Conservation (phyloP, 2,888 invertebrate genomes). For the Isoperla grammatica region DNA sequence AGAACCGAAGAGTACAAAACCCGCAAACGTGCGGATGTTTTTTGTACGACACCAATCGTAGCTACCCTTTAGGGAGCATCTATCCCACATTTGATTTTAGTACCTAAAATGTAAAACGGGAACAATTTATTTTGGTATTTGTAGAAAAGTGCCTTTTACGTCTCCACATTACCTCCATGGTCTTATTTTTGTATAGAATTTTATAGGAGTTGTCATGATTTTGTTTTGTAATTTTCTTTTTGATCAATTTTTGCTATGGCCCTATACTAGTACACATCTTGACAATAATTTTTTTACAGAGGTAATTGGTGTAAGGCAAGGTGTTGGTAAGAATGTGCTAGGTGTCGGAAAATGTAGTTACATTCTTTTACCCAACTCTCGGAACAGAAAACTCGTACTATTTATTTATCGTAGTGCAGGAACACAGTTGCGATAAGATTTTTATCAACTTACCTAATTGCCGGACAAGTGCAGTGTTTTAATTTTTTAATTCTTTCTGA, state of each 20-base stretch:
- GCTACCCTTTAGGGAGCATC: constrained; percentile 17
- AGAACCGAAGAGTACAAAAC: constrained; percentile 18
- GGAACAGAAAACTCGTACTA: background rate
- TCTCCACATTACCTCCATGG: background rate
- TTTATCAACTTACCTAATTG: constrained; percentile 3
- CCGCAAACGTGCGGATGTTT: constrained; percentile 14
- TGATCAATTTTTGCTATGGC: background rate
- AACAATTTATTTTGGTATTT: constrained; percentile 24
- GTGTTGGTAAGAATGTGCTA: constrained; percentile 5
- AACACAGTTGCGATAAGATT: background rate
- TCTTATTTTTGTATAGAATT: constrained; percentile 14
- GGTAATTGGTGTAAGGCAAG: constrained; percentile 7
- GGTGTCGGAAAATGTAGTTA: constrained; percentile 7
- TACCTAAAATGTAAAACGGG: constrained; percentile 17
- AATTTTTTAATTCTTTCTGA: constrained; percentile 6
- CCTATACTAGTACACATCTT: constrained; percentile 20
- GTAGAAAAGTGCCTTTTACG: constrained; percentile 26
- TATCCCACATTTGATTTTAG: constrained; percentile 6
- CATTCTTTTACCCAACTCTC: constrained; percentile 8
- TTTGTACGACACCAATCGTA: constrained; percentile 8
- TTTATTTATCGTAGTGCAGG: constrained; percentile 17
- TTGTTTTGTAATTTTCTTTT: constrained; percentile 5
- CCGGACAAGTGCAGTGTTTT: constrained; percentile 15
- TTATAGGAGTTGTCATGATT: constrained; percentile 14
- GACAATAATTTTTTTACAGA: constrained; percentile 25